Conservation (phyloP, 2,113 vertebrate genomes). For the Coptodon rendalli region DNA sequence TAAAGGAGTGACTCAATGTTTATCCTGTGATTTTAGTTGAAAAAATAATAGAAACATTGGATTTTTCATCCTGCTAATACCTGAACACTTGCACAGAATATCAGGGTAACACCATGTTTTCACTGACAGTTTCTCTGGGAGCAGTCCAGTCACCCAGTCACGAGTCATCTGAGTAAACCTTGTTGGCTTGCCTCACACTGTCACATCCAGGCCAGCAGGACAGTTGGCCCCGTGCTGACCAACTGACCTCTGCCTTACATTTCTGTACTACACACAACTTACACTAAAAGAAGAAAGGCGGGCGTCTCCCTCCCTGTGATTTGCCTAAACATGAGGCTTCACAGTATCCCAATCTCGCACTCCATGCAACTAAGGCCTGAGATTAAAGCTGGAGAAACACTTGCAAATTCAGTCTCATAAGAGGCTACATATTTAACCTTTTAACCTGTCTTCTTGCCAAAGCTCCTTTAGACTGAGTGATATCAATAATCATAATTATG, state of each 20-base stretch:
- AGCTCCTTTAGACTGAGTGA: neutral
- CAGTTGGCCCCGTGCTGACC: neutral
- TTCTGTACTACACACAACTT: neutral
- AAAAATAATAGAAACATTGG: neutral
- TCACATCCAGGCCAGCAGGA: neutral
- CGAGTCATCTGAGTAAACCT: neutral
- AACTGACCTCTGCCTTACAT: slow-evolving; percentile 10
- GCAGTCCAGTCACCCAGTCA: neutral
- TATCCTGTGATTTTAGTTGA: neutral
- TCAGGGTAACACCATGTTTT: neutral
- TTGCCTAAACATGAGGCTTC: neutral
- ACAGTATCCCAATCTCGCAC: neutral
- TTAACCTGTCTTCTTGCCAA: neutral
- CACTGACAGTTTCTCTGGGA: neutral
- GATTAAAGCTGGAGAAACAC: neutral
- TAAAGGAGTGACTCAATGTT: neutral
- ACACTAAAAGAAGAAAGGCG: neutral
- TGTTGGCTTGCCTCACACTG: neutral
- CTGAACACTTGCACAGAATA: neutral
- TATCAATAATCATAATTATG: neutral
- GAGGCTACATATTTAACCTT: neutral
- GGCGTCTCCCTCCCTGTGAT: neutral
- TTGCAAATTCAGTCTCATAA: neutral
- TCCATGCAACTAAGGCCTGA: neutral
- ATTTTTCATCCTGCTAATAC: neutral